Evolutionary conservation across 1,140 invertebrate genomes (phyloP), one percentile per base, ranked within the genome.

Genomic region (Drosophila tristis): DNA sequence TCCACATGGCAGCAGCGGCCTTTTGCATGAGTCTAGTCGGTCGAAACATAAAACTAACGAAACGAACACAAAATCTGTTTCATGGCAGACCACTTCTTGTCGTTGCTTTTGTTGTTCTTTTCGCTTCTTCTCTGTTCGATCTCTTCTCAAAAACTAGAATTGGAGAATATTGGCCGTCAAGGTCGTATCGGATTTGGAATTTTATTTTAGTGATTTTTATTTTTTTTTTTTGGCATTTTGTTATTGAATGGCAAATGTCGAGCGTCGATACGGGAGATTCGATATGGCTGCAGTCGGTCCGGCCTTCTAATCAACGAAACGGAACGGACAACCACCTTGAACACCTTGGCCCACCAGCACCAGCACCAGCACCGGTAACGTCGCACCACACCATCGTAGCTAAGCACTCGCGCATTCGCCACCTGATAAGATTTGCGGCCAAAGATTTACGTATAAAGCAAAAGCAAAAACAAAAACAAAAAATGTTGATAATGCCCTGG

Each of bases 401-500:
- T 0, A 4, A 13, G 15, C 29, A 20, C 35, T 39, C 35, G 35
- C 35, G 35, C 35, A 39, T 13, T 39, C 11, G 35, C 11, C 35
- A 13, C 1, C 61, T 63, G 72, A 75, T 75, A 75, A 75, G 72
- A 75, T 75, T 75, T 75, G 70, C n/a, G 39, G 39, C 29, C 45
- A 47, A 74, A 74, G 72, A 75, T 75, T 75, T 75, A 75, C 72
- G 72, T 75, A 75, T 66, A 75, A 59, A 65, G 2, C 20, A 20
- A 20, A 20, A 65, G 25, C 11, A 48, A 49, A 25, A 49, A 1
- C 5, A 47, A 47, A 16, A 20, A 9, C 1, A 25, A 3, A 25
- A 25, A 25, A 25, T 3, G 9, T 47, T 66, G 72, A 75, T 75
- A 75, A 59, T 35, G 62, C 48, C 44, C n/a, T 4, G 11, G 65